Evolutionary conservation across 2,113 vertebrate genomes (phyloP).

Genomic region (Datnioides undecimradiatus): DNA sequence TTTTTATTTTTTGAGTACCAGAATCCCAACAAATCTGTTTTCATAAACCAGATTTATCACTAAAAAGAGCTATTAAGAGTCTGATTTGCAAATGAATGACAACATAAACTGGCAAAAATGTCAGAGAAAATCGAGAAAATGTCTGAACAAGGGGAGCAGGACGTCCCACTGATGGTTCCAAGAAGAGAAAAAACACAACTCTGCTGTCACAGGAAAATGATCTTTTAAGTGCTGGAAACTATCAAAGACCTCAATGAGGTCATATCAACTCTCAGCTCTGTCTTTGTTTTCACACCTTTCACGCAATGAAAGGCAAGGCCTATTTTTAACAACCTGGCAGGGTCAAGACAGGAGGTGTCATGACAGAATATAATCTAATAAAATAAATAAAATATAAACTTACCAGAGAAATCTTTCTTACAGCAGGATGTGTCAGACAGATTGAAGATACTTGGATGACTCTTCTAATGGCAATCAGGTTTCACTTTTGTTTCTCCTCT

Average conservation of each 20-base stretch:
- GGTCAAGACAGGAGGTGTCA: background rate
- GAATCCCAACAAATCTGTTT: background rate
- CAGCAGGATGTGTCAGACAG: too few relatives aligned
- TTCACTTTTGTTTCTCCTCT: background rate
- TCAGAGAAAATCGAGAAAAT: background rate
- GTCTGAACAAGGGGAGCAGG: background rate
- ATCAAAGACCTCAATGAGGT: background rate
- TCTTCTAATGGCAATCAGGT: too few relatives aligned
- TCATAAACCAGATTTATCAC: background rate
- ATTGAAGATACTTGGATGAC: background rate
- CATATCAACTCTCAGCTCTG: background rate
- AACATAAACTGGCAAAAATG: background rate
- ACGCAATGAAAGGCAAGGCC: background rate
- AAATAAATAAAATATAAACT: too few relatives aligned
- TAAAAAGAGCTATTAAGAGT: background rate
- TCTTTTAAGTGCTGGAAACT: background rate
- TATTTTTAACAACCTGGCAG: background rate
- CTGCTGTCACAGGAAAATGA: background rate
- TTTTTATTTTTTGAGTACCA: too few relatives aligned
- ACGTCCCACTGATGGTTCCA: background rate
- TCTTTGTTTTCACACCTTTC: conserved; percentile 50
- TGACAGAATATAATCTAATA: too few relatives aligned
- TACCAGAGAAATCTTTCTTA: too few relatives aligned
- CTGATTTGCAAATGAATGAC: too few relatives aligned
- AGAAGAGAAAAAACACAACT: background rate